Percentiles rank a stretch among this genome's conserved stretches.
Conservation (phyloP, 2,888 invertebrate species). For the Synergus japonicus region DNA sequence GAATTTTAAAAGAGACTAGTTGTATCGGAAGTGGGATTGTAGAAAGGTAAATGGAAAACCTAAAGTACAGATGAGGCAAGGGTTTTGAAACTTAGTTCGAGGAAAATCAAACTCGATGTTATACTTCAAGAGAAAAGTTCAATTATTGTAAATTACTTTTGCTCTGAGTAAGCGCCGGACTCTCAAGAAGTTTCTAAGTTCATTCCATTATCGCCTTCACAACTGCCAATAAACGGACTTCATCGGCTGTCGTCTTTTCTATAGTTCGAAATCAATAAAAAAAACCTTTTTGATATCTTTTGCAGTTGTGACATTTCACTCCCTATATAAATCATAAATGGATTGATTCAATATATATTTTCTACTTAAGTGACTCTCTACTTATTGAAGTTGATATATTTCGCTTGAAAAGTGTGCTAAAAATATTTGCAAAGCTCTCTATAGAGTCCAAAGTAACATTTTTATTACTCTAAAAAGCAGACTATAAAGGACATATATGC, state of each 20-base stretch:
- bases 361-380: neutral
- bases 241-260: neutral
- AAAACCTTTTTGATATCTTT: neutral
- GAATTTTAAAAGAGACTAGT: neutral
- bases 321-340: neutral
- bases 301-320: neutral
- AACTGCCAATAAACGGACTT: constrained; percentile 16
- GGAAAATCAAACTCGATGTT: constrained; percentile 27
- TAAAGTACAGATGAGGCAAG: neutral
- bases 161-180: neutral
- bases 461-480: neutral
- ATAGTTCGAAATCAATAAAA: constrained; percentile 4
- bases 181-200: constrained; percentile 11
- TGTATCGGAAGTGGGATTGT: neutral
- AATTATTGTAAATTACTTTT: constrained; percentile 39
- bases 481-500: neutral
- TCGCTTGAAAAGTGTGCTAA: neutral
- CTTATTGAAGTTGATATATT: neutral
- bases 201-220: neutral
- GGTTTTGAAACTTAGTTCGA: constrained; percentile 21
- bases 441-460: neutral
- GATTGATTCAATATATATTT: neutral
- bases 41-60: constrained; percentile 2
- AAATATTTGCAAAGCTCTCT: neutral
- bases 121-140: constrained; percentile 5